Evolutionary conservation across 2,797 vertebrate species (phyloP).

Genomic region (Syngnathus rostellatus): DNA sequence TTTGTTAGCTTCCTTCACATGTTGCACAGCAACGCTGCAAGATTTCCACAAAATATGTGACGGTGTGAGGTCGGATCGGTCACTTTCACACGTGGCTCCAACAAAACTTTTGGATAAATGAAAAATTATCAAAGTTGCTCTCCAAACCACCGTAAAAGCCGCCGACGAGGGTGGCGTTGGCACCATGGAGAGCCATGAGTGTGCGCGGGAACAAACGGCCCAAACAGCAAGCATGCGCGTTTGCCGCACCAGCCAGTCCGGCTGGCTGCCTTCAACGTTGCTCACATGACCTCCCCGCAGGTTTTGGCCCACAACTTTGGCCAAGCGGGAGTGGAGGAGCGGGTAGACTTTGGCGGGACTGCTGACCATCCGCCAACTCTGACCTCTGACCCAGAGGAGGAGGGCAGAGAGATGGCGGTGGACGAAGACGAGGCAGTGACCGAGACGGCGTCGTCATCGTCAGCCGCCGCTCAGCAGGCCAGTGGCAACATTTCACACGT

Average conservation of each 20-base stretch:
- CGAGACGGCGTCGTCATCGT: slow-evolving; percentile 22
- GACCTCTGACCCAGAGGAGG: slow-evolving; percentile 17
- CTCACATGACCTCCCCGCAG: slow-evolving; percentile 44
- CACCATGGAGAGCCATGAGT: too few relatives aligned
- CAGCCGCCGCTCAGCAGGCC: slow-evolving; percentile 7
- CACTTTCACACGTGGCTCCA: too few relatives aligned
- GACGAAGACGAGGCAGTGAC: slow-evolving; percentile 63
- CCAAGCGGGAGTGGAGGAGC: slow-evolving; percentile 69
- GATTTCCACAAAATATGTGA: too few relatives aligned
- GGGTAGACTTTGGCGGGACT: slow-evolving; percentile 71
- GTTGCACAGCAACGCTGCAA: too few relatives aligned
- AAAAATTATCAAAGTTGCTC: too few relatives aligned
- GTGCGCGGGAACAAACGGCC: slow-evolving; percentile 21
- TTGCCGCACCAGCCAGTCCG: background rate
- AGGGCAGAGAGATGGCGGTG: slow-evolving; percentile 81
- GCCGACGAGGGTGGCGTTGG: too few relatives aligned
- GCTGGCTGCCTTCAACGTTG: slow-evolving; percentile 37
- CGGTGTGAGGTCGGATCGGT: too few relatives aligned
- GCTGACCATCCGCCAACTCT: slow-evolving; percentile 52
- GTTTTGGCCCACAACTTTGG: slow-evolving; percentile 61
- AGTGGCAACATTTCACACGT: too few relatives aligned
- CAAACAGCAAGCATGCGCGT: slow-evolving; percentile 40
- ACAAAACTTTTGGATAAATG: too few relatives aligned
- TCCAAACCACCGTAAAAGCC: too few relatives aligned
- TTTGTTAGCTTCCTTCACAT: background rate